phyloP scores from a whole-genome alignment of 2,797 vertebrate genomes.

The Tolypeutes matacus region DNA sequence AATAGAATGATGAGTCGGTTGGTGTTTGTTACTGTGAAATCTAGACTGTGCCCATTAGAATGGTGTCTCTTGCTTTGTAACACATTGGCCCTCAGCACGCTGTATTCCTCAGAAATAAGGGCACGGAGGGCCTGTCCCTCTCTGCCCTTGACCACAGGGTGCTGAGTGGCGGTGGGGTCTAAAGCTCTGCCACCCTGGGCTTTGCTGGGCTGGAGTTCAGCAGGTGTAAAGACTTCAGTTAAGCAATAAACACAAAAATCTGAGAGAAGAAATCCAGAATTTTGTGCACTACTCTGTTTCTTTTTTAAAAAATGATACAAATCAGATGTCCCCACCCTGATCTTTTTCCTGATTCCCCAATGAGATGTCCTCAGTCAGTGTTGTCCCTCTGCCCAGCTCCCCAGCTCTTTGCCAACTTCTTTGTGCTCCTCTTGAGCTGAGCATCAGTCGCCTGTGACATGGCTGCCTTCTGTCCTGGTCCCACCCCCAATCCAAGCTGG shows the following conservation, averaged over 20 bases:
- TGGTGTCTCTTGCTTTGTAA: neutral
- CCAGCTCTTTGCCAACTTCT: conserved; percentile 73
- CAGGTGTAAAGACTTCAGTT: conserved; percentile 79
- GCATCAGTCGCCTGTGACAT: neutral
- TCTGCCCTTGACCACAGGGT: neutral
- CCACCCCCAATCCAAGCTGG: neutral
- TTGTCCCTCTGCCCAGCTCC: conserved; percentile 64
- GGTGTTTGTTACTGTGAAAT: conserved; percentile 60
- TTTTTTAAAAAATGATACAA: conserved; percentile 64
- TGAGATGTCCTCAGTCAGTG: conserved; percentile 55
- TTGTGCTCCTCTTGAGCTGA: conserved; percentile 5
- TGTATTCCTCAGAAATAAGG: neutral
- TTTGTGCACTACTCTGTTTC: conserved; percentile 83
- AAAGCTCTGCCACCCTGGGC: neutral
- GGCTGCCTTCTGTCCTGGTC: conserved; percentile 39
- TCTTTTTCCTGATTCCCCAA: conserved; percentile 68
- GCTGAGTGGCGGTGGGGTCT: neutral
- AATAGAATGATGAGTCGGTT: neutral
- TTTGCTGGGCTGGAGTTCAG: conserved; percentile 37
- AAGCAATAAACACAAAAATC: conserved; percentile 87
- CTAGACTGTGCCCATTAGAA: neutral
- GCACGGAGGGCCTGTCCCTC: neutral
- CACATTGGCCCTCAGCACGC: neutral
- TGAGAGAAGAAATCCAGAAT: conserved; percentile 62
- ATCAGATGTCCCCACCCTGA: conserved; percentile 45